phyloP scores from a whole-genome alignment of 2,888 invertebrate genomes.

The Cylloceria caligata region DNA sequence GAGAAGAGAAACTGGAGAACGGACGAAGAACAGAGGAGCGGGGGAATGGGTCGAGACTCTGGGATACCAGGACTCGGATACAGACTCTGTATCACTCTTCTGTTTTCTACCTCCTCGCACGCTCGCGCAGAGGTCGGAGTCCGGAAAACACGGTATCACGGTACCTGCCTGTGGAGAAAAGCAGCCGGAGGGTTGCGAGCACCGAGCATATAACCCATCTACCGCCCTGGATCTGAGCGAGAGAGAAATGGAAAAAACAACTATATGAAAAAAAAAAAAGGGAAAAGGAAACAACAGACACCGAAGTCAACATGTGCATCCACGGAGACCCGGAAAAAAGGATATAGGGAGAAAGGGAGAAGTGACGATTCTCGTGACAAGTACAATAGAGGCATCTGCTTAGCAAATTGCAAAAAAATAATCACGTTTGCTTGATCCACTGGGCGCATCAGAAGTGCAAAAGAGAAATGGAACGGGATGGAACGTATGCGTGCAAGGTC shows the following conservation, averaged over 20 bases:
- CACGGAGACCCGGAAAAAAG: conserved; percentile 42
- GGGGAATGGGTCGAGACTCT: conserved; percentile 24
- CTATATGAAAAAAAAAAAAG: conserved; percentile 46
- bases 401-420: conserved; percentile 83
- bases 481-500: not conserved
- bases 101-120: conserved; percentile 38
- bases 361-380: conserved; percentile 58
- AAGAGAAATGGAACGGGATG: conserved; percentile 11
- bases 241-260: conserved; percentile 49
- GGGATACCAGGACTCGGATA: conserved; percentile 42
- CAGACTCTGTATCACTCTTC: not conserved
- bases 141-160: conserved; percentile 53
- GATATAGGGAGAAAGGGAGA: conserved; percentile 15
- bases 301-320: conserved; percentile 34
- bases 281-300: conserved; percentile 43
- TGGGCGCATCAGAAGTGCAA: conserved; percentile 49
- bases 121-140: conserved; percentile 41
- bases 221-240: conserved; percentile 28
- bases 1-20: conserved; percentile 50
- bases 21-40: conserved; percentile 40
- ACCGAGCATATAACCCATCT: not conserved
- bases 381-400: conserved; percentile 79
- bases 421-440: conserved; percentile 79
- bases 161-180: conserved; percentile 25
- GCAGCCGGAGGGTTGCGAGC: conserved; percentile 21